Conservation (phyloP, 1,140 invertebrate species). For the Drosophila albomicans region DNA sequence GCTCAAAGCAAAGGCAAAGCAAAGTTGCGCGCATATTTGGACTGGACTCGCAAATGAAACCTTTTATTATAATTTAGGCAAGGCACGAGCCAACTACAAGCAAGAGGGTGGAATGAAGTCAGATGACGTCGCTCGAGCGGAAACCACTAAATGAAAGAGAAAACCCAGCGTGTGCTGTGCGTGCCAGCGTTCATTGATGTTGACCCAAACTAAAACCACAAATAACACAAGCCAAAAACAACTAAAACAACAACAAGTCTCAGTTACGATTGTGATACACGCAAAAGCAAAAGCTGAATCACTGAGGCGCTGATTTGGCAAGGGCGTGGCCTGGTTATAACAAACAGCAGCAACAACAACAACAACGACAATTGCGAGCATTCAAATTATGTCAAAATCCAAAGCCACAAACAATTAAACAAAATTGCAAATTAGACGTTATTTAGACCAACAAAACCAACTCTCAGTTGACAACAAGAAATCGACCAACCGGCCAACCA, state of each 20-base stretch:
- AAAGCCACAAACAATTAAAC: conserved; percentile 82
- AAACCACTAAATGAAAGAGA: conserved; percentile 54
- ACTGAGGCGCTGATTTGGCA: conserved; percentile 15
- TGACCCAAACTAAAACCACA: conserved; percentile 79
- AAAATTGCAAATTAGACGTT: conserved; percentile 82
- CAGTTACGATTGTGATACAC: conserved; percentile 62
- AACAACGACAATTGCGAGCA: conserved; percentile 31
- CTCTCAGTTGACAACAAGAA: conserved; percentile 59
- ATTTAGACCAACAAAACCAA: conserved; percentile 72
- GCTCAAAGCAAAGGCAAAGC: conserved; percentile 56
- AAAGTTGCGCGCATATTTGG: conserved; percentile 53
- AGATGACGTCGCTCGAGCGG: conserved; percentile 53
- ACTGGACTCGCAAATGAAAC: conserved; percentile 61
- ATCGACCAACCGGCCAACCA: conserved; percentile 22
- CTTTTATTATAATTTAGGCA: conserved; percentile 80
- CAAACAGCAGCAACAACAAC: conserved; percentile 25
- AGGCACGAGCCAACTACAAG: conserved; percentile 46
- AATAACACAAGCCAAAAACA: conserved; percentile 61
- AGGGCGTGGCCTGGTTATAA: conserved; percentile 32
- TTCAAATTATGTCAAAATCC: conserved; percentile 76
- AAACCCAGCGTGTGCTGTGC: conserved; percentile 40
- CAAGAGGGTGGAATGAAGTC: conserved; percentile 12
- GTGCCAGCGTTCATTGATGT: conserved; percentile 68
- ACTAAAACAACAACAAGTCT: conserved; percentile 16
- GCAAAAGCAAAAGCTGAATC: conserved; percentile 32